Conservation (phyloP, 2,113 vertebrate genomes). For the Proteles cristata region DNA sequence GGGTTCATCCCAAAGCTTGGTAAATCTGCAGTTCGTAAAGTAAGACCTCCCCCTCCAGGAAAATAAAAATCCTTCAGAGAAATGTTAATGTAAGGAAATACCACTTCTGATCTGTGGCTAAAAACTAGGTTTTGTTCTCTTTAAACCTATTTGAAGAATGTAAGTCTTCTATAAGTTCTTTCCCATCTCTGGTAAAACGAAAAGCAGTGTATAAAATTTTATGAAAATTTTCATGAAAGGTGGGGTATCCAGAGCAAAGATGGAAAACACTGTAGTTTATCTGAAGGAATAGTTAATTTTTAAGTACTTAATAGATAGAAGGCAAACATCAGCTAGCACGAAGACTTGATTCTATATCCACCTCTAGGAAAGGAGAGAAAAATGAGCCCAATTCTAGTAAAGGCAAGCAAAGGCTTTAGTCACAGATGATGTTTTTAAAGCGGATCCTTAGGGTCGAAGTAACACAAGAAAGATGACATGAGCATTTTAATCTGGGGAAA, state of each 20-base stretch:
- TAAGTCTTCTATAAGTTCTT: background rate
- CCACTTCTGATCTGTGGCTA: background rate
- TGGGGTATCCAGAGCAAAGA: background rate
- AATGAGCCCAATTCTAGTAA: background rate
- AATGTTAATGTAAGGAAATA: background rate
- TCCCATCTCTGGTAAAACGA: background rate
- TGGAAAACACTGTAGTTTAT: background rate
- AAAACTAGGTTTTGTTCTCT: background rate
- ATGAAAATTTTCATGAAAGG: background rate
- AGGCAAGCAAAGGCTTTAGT: background rate
- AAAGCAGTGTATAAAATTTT: background rate
- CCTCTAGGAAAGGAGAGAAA: background rate
- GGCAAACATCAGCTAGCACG: background rate
- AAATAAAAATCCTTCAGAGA: background rate
- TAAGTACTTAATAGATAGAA: constrained; percentile 12
- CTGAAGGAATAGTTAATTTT: background rate
- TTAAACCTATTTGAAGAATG: background rate
- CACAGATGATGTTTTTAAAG: background rate
- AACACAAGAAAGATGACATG: background rate
- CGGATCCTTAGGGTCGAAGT: background rate
- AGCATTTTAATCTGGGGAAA: background rate
- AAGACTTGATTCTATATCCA: background rate
- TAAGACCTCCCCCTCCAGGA: background rate
- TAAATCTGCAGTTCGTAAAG: background rate
- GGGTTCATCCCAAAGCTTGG: background rate